Conservation (phyloP, 2,888 invertebrate species). For the Abscondita cerata region DNA sequence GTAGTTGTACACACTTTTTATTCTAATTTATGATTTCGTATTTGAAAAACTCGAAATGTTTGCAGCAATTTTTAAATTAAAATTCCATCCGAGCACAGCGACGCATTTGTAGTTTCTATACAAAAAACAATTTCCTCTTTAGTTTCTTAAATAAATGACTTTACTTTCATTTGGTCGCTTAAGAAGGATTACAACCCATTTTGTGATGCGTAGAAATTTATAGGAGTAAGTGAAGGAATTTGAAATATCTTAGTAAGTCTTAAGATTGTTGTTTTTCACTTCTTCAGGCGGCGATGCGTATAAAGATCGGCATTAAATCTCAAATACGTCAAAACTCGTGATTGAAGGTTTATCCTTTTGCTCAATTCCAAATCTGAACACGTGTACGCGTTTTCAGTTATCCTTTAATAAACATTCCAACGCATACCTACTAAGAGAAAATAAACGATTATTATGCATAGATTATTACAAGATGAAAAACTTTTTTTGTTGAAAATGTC, state of each 20-base stretch:
- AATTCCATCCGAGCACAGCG: too few relatives aligned
- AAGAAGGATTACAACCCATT: too few relatives aligned
- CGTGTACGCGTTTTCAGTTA: background rate
- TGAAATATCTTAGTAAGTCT: conserved; percentile 1
- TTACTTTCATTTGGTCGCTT: too few relatives aligned
- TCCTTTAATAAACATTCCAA: conserved; percentile 29
- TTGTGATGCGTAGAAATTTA: too few relatives aligned
- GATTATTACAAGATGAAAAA: conserved; percentile 15
- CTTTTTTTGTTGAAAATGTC: background rate
- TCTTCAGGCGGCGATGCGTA: background rate
- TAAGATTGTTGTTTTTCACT: conserved; percentile 2
- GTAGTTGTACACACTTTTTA: too few relatives aligned
- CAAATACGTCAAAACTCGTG: conserved; percentile 6
- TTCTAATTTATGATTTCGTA: too few relatives aligned
- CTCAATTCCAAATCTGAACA: background rate
- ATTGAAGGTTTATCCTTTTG: background rate
- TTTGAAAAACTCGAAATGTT: too few relatives aligned
- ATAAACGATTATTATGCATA: conserved; percentile 21
- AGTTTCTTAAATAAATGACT: too few relatives aligned
- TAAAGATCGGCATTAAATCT: conserved; percentile 4
- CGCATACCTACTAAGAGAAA: conserved; percentile 35
- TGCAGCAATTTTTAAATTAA: too few relatives aligned
- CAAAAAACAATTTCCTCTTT: too few relatives aligned
- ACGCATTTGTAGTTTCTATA: too few relatives aligned
- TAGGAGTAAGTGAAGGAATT: background rate